Evolutionary conservation across 2,113 vertebrate genomes (phyloP).

Genomic region (Accipiter virgatus): DNA sequence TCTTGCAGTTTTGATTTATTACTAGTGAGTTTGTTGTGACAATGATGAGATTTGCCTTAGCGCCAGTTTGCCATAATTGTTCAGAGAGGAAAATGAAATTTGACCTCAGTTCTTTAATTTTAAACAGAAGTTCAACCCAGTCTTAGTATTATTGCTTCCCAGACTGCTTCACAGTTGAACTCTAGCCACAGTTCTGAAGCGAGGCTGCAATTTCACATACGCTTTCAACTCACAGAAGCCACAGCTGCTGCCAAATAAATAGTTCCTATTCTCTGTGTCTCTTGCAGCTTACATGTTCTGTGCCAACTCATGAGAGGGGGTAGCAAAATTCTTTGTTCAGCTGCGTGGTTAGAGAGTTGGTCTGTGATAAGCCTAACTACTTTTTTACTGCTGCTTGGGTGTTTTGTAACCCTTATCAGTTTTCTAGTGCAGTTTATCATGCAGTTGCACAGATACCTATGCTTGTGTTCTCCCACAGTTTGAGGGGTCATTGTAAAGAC

Average conservation of each 20-base stretch:
- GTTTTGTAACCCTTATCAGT: not conserved
- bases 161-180: not conserved
- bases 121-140: not conserved
- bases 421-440: not conserved
- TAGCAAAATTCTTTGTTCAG: not conserved
- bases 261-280: not conserved
- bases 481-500: not conserved
- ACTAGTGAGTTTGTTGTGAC: not conserved
- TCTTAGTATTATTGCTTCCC: not conserved
- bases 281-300: not conserved
- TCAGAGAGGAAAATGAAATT: not conserved
- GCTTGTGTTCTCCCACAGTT: not conserved
- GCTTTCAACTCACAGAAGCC: not conserved
- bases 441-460: not conserved
- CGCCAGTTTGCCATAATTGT: not conserved
- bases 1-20: not conserved
- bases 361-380: not conserved
- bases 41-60: not conserved
- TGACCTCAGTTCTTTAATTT: not conserved
- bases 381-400: not conserved
- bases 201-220: not conserved
- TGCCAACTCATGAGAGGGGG: not conserved
- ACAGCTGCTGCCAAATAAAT: not conserved
- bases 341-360: not conserved
- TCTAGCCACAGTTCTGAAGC: not conserved